Evolutionary conservation across 2,888 invertebrate genomes (phyloP).

Genomic region (Ceratothoa steindachneri): DNA sequence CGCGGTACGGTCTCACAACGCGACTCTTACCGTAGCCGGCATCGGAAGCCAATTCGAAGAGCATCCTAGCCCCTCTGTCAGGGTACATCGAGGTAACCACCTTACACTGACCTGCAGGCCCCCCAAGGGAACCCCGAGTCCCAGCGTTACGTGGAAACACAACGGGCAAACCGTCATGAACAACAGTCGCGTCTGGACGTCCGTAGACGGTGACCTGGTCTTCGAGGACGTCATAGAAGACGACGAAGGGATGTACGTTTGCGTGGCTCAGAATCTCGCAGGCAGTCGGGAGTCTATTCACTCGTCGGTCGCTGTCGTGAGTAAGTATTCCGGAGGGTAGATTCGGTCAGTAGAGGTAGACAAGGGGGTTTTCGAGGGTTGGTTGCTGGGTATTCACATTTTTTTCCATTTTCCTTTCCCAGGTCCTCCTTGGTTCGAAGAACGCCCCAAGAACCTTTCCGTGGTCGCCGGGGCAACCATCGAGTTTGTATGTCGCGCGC

Average conservation of each 20-base stretch:
- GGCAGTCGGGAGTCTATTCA: slow-evolving; percentile 72
- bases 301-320: slow-evolving; percentile 77
- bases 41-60: slow-evolving; percentile 90
- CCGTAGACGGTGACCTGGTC: slow-evolving; percentile 84
- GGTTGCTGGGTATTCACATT: too few relatives aligned
- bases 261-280: slow-evolving; percentile 85
- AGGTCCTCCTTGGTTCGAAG: slow-evolving; percentile 85
- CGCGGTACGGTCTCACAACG: slow-evolving; percentile 82
- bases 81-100: slow-evolving; percentile 86
- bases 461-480: slow-evolving; percentile 77
- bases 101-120: slow-evolving; percentile 87
- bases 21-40: slow-evolving; percentile 92
- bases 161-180: slow-evolving; percentile 52
- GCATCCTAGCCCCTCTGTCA: slow-evolving; percentile 80
- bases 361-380: too few relatives aligned
- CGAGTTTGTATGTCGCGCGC: slow-evolving; percentile 62
- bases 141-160: slow-evolving; percentile 86
- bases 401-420: slow-evolving; percentile 16
- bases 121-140: slow-evolving; percentile 92
- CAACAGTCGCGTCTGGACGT: slow-evolving; percentile 60
- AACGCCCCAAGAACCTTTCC: slow-evolving; percentile 80
- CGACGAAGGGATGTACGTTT: slow-evolving; percentile 88
- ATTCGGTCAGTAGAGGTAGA: too few relatives aligned
- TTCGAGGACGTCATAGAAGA: slow-evolving; percentile 80
- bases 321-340: slow-evolving; percentile 60